Base-by-base conservation (phyloP, 2,797 vertebrate species). In the Lagodon rhomboides region DNA sequence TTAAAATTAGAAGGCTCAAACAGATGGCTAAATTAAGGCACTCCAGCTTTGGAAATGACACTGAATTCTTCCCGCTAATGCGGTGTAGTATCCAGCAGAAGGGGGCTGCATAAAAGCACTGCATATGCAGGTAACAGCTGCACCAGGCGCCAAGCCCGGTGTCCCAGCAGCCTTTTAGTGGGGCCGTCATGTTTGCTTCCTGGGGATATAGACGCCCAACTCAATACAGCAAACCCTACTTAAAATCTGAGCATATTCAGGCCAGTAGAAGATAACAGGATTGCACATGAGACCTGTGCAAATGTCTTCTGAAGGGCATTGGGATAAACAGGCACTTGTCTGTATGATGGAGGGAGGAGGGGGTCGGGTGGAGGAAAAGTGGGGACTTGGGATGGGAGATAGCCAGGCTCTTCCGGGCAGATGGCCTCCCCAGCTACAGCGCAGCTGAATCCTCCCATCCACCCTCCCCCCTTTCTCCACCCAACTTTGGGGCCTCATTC, bases 221-320 rank as follows among this genome's bases (percentile, higher is more conserved):
- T 90, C 85, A 87, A 92, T 88, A 88, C 77, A 83, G 84, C 75
- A 89, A 93, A 90, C 77, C 77, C 90, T 92, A 89, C 91, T 93
- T 94, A 94, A 92, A 95, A 94, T 89, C 78, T 85, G 84, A 87
- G 85, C 88, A 92, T 93, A 94, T 94, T 94, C 91, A 94, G 85
- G 88, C 89, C 91, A 91, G 88, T 77, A 75, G 76, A 86, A 92
- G 92, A 94, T 93, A 95, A 94, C 89, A 87, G 87, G 71, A 89
- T 84, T 92, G 86, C 91, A 93, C 91, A 83, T 55, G 90, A 69
- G 68, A 94, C 93, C 74, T 83, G 91, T 89, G 91, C 91, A 93
- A 95, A 83, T 93, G 95, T 93, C 95, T 95, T 92, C 93, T 95
- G 93, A 94, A 94, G 94, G 91, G 92, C 93, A 92, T 77, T 90